Percentiles rank a stretch among this genome's conserved stretches.
Evolutionary conservation across 2,113 vertebrate genomes (phyloP).

Genomic region (Nothocercus julius): DNA sequence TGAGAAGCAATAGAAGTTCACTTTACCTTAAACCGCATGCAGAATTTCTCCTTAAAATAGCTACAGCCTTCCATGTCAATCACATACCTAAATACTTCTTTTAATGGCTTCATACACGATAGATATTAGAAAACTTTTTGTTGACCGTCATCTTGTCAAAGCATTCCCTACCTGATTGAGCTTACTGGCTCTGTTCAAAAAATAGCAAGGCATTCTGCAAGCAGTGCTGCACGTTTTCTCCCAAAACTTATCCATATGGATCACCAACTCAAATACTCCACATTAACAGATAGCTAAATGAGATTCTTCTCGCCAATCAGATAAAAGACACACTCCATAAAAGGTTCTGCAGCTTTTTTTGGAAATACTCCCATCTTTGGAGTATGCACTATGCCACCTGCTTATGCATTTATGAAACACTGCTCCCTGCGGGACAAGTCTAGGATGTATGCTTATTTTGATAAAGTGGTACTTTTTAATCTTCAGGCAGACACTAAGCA

Average conservation of each 20-base stretch:
- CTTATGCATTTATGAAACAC: conserved; percentile 57
- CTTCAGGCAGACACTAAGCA: conserved; percentile 42
- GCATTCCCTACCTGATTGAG: neutral
- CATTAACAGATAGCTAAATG: conserved; percentile 34
- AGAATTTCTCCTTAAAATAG: neutral
- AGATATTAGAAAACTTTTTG: neutral
- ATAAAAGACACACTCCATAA: conserved; percentile 56
- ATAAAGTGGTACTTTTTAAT: conserved; percentile 58
- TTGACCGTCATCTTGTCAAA: neutral
- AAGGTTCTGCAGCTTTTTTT: conserved; percentile 45
- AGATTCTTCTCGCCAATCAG: conserved; percentile 46
- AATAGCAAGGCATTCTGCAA: neutral
- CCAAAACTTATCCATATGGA: conserved; percentile 13
- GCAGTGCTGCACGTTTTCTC: conserved; percentile 2
- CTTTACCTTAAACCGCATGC: neutral
- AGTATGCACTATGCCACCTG: conserved; percentile 33
- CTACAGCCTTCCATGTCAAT: neutral
- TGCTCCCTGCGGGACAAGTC: conserved; percentile 60
- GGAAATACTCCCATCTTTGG: conserved; percentile 57
- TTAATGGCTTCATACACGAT: neutral
- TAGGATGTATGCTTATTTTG: conserved; percentile 63
- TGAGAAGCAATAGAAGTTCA: neutral
- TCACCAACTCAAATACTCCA: conserved; percentile 23
- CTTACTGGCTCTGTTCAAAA: neutral
- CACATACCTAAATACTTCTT: neutral